Conservation (phyloP, 2,888 invertebrate species). For the Actias luna region DNA sequence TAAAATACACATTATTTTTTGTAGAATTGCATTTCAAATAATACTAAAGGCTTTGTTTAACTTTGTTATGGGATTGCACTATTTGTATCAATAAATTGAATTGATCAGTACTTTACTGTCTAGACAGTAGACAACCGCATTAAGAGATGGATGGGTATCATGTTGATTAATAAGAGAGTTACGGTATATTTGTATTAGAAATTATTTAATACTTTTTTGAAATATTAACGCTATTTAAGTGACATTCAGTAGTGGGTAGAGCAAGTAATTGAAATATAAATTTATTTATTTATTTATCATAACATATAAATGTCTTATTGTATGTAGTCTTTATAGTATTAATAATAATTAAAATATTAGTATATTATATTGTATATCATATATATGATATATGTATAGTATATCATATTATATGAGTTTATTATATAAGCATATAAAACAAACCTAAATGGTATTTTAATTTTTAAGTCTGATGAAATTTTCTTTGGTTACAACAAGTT, state of each 20-base stretch:
- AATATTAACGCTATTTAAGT: slow-evolving; percentile 14
- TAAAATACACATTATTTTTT: background rate
- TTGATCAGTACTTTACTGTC: slow-evolving; percentile 29
- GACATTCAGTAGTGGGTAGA: slow-evolving; percentile 52
- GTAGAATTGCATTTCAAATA: background rate
- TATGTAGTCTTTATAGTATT: no score
- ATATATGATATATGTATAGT: no score
- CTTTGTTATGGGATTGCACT: background rate
- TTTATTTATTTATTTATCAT: no score
- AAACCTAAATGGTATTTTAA: no score
- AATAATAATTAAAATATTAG: no score
- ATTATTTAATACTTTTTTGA: slow-evolving; percentile 7
- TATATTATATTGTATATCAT: no score
- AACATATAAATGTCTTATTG: no score
- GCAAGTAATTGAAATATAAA: slow-evolving; percentile 20
- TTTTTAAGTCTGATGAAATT: no score
- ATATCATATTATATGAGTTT: no score
- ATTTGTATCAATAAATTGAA: background rate
- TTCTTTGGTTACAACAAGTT: no score
- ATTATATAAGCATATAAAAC: no score
- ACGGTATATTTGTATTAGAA: background rate
- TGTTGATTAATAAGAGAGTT: slow-evolving; percentile 22
- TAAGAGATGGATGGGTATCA: slow-evolving; percentile 27
- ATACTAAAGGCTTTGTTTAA: background rate
- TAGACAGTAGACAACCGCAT: slow-evolving; percentile 39